Conservation (phyloP, 2,888 invertebrate species). For the Allolobophora icterica region DNA sequence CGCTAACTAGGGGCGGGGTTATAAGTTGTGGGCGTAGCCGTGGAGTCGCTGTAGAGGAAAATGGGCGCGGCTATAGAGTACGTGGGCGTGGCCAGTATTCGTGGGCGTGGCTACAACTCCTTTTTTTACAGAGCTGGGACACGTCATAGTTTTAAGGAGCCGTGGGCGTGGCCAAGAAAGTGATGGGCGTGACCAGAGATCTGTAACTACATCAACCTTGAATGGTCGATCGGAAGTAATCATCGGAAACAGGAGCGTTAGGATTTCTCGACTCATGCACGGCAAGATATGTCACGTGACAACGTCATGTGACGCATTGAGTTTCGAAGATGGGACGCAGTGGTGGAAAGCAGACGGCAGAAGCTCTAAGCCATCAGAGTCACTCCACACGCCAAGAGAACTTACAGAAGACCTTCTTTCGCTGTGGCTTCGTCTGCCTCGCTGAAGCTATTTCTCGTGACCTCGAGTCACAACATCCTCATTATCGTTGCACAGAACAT, state of each 20-base stretch:
- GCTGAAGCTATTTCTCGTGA: not conserved
- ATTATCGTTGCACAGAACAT: not conserved
- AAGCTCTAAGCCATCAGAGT: not conserved
- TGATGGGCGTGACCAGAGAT: not conserved
- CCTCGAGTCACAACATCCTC: not conserved
- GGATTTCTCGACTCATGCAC: not conserved
- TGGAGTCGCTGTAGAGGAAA: not conserved
- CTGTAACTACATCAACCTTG: not conserved
- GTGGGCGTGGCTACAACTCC: not conserved
- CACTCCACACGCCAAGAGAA: too few relatives aligned
- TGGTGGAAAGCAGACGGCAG: not conserved
- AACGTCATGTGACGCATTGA: too few relatives aligned
- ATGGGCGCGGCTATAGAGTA: not conserved
- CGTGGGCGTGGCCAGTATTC: not conserved
- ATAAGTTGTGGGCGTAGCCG: not conserved
- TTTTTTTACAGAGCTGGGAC: too few relatives aligned
- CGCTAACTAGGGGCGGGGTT: not conserved
- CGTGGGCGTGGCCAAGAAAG: not conserved
- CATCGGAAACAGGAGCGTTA: not conserved
- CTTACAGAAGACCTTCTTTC: too few relatives aligned
- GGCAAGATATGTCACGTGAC: too few relatives aligned
- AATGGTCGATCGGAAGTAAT: not conserved
- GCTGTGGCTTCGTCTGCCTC: too few relatives aligned
- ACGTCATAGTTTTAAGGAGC: too few relatives aligned
- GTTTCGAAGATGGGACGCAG: not conserved